These are phyloP conservation scores for Bradynema listronoti DNA, from an alignment of 1,140 invertebrate genomes.

Conservation along the genomic window DNA sequence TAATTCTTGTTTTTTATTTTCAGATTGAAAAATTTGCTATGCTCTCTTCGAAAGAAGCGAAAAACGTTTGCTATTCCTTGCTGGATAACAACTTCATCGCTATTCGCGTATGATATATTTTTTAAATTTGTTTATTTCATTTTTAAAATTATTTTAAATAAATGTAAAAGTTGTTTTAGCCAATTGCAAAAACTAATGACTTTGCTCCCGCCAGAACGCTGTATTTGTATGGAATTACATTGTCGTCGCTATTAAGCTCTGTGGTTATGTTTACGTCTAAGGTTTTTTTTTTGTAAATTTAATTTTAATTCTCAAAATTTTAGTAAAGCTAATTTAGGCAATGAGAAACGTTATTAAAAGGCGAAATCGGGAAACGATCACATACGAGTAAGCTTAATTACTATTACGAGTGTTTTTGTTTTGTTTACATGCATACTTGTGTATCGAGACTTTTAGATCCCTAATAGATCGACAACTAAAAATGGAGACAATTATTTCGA, in stretches of 20 bases:
- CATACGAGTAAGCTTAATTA: constrained; percentile 15
- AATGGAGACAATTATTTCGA: constrained; percentile 29
- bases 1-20: too few relatives aligned
- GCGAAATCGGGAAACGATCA: constrained; percentile 22
- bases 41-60: constrained; percentile 37
- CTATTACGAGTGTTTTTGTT: not conserved
- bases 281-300: constrained; percentile 1
- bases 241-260: constrained; percentile 18
- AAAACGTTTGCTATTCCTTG: constrained; percentile 32
- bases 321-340: constrained; percentile 2
- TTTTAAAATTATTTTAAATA: constrained; percentile 9
- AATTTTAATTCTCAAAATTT: not conserved
- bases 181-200: constrained; percentile 24
- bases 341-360: constrained; percentile 28
- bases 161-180: constrained; percentile 13
- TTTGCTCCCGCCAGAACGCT: constrained; percentile 27
- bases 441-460: constrained; percentile 3
- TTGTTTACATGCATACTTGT: not conserved
- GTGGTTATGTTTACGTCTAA: constrained; percentile 22
- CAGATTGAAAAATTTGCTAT: constrained; percentile 37
- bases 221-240: constrained; percentile 18
- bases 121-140: not conserved
- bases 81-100: constrained; percentile 40
- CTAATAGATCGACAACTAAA: constrained; percentile 30
- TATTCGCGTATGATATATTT: constrained; percentile 15